Base-by-base conservation (phyloP, 1,140 invertebrate species). In the Eciton burchellii region DNA sequence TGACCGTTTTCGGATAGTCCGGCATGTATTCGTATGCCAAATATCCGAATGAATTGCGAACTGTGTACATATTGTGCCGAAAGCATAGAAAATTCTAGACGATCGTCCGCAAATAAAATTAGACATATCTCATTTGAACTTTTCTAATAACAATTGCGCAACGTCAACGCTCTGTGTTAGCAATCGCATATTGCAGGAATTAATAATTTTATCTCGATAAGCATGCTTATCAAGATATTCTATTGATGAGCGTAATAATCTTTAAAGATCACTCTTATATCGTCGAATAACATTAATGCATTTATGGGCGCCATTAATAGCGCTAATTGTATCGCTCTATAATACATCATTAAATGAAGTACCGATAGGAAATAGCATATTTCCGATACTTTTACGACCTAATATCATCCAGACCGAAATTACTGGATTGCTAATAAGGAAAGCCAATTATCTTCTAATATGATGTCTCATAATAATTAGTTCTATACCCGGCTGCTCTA, bases 311-410 rank as follows among this genome's bases (percentile, higher is more conserved):
- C 21, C 65, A 68, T 68, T 43, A 68, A 68, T 68, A 47, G 49
- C 45, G 24, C 21, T 35, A 35, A 35, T 35, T 35, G 6, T 35
- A 68, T 43, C 65, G 47, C 43, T 68, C 43, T 49, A 68, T 19
- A 35, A 35, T 3, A 12, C 47, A 45, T 68, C 65, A 11, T 19
- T 43, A 43, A n/a, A n/a, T 24, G 26, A 68, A 43, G 65, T 0
- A 26, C 26, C 43, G 41, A 19, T 49, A 43, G 24, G 21, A 72
- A 24, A 72, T 59, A 41, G 35, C 35, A 54, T 16, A 72, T 59
- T 73, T 60, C 21, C 41, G 24, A 6, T 29, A 2, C 11, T 19
- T 56, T 59, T 41, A 26, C 16, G 24, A 73, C 26, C 21, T 35
- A 26, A 26, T 70, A n/a, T 35, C 16, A n/a, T n/a, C 19, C 45